Evolutionary conservation across 2,113 vertebrate species (phyloP).

Genomic region (Pagrus major): DNA sequence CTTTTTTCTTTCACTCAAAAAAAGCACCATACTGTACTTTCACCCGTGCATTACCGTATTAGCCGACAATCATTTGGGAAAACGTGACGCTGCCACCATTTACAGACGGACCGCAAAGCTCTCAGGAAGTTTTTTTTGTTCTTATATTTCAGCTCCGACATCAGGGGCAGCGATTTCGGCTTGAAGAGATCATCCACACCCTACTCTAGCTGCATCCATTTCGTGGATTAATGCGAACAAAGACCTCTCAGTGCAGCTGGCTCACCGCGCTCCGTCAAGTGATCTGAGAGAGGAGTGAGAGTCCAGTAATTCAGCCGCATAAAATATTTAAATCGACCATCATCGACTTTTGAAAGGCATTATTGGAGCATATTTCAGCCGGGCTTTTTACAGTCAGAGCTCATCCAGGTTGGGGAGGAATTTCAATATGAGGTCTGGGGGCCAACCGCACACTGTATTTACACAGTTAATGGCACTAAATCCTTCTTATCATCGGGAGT

Average conservation of each 20-base stretch:
- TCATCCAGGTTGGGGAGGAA: constrained; percentile 64
- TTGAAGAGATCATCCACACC: constrained; percentile 31
- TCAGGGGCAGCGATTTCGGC: constrained; percentile 12
- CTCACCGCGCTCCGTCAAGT: constrained; percentile 47
- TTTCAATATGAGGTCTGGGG: constrained; percentile 61
- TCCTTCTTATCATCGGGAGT: constrained; percentile 77
- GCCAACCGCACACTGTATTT: constrained; percentile 70
- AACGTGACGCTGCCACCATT: neutral
- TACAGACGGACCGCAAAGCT: neutral
- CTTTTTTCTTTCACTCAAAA: too few species aligned
- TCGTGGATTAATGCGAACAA: constrained; percentile 60
- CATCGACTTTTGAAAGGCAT: constrained; percentile 51
- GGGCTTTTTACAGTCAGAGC: constrained; percentile 46
- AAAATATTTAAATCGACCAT: constrained; percentile 69
- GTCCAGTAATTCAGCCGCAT: constrained; percentile 61
- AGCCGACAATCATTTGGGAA: neutral
- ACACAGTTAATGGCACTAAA: constrained; percentile 73
- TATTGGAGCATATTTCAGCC: constrained; percentile 40
- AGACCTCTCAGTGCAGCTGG: constrained; percentile 48
- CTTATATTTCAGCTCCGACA: constrained; percentile 24
- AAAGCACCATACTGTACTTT: too few species aligned
- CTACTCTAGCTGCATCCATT: constrained; percentile 40
- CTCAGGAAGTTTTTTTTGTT: constrained; percentile 2
- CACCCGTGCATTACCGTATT: neutral
- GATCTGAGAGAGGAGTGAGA: constrained; percentile 49